Conservation (phyloP, 2,113 vertebrate genomes). For the Craseonycteris thonglongyai region DNA sequence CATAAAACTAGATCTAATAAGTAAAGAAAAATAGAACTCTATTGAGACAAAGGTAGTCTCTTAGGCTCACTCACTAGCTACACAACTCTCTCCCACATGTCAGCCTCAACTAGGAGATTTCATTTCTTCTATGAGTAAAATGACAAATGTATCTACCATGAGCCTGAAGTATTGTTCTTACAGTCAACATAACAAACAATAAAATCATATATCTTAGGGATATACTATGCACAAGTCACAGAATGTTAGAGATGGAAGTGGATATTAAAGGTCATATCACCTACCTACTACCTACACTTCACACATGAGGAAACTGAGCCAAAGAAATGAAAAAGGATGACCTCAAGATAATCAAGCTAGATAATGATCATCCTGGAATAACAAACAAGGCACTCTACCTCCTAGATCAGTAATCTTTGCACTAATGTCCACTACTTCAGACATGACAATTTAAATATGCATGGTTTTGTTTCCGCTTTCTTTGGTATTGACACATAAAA, state of each 20-base stretch:
- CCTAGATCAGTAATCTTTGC: neutral
- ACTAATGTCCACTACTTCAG: neutral
- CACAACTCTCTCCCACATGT: neutral
- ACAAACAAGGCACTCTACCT: neutral
- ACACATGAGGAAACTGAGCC: neutral
- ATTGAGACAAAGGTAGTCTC: neutral
- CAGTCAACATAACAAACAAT: neutral
- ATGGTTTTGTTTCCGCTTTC: neutral
- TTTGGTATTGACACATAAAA: neutral
- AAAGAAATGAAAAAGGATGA: neutral
- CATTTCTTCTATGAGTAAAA: constrained; percentile 28
- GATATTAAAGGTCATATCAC: neutral
- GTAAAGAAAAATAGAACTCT: neutral
- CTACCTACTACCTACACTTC: neutral
- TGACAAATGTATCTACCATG: neutral
- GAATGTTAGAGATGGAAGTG: neutral
- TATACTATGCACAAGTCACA: neutral
- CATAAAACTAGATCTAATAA: neutral
- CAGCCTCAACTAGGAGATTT: neutral
- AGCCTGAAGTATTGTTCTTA: neutral
- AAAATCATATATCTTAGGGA: neutral
- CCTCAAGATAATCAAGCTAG: neutral
- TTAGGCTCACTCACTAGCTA: neutral
- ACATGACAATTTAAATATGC: neutral
- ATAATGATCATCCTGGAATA: neutral